These are phyloP conservation scores for Protophormia terraenovae DNA, from an alignment of 2,888 invertebrate genomes.

Conservation along the genomic window DNA sequence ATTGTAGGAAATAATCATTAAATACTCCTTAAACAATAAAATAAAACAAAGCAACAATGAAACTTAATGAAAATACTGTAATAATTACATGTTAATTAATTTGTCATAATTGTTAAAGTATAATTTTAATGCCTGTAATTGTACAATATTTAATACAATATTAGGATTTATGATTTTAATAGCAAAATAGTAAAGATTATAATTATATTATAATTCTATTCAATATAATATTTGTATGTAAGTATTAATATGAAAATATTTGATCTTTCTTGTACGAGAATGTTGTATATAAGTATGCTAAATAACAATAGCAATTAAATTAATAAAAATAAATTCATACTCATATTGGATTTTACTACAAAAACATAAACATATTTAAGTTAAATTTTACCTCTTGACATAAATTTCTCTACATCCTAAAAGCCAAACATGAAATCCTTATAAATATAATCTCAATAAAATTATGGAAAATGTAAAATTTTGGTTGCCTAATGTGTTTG, in stretches of 20 bases:
- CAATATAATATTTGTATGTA: background rate
- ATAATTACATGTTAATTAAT: constrained; percentile 59
- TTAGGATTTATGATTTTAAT: constrained; percentile 47
- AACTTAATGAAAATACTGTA: constrained; percentile 11
- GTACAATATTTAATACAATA: constrained; percentile 32
- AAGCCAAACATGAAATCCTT: background rate
- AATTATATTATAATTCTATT: constrained; percentile 14
- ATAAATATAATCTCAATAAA: constrained; percentile 31
- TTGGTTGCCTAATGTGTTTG: background rate
- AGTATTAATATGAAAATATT: background rate
- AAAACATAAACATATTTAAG: background rate
- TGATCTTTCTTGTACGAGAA: background rate
- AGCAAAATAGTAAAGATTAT: constrained; percentile 38
- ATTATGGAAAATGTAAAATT: background rate
- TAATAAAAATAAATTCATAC: constrained; percentile 33
- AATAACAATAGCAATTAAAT: constrained; percentile 40
- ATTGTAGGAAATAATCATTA: background rate
- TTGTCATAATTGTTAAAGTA: constrained; percentile 57
- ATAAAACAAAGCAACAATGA: constrained; percentile 13
- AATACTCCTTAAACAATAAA: background rate
- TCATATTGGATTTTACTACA: background rate
- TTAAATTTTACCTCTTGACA: constrained; percentile 25
- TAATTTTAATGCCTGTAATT: constrained; percentile 28
- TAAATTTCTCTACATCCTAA: constrained; percentile 15
- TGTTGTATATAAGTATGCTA: background rate